Evolutionary conservation across 2,888 invertebrate genomes (phyloP).

Genomic region (Embidobia sp.): DNA sequence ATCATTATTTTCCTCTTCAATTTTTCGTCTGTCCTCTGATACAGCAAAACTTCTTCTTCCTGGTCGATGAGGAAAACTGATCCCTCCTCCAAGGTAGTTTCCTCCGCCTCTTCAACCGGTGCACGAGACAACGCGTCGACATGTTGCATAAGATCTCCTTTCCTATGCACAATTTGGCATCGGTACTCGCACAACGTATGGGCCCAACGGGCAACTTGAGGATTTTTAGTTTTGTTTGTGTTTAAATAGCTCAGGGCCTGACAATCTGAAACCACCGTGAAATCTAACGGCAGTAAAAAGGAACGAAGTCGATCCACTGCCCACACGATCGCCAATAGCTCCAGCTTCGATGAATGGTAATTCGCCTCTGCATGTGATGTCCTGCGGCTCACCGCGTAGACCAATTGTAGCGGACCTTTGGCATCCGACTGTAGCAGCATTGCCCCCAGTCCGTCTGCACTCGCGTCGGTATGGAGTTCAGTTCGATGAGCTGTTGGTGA

Average conservation of each 20-base stretch:
- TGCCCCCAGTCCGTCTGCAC: not conserved
- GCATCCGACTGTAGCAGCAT: not conserved
- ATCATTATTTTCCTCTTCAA: not conserved
- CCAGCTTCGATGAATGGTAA: not conserved
- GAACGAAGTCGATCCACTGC: not conserved
- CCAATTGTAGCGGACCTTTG: not conserved
- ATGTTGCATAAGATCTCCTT: slow-evolving; percentile 22
- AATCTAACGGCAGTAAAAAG: not conserved
- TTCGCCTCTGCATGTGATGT: not conserved
- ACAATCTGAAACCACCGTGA: not conserved
- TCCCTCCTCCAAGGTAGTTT: not conserved
- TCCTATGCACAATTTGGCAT: not conserved
- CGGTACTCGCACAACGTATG: too few species aligned
- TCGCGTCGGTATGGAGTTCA: not conserved
- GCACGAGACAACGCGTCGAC: slow-evolving; percentile 34
- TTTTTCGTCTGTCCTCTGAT: slow-evolving; percentile 1
- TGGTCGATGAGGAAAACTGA: not conserved
- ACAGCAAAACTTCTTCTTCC: slow-evolving; percentile 14
- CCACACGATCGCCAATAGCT: not conserved
- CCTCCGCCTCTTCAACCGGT: slow-evolving; percentile 2
- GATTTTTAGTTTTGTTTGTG: not conserved
- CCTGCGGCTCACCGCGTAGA: not conserved
- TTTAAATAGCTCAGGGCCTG: not conserved
- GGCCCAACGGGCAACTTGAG: not conserved
- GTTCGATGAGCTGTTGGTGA: not conserved